Evolutionary conservation across 2,797 vertebrate species (phyloP).

Genomic region (Darevskia nairensis): DNA sequence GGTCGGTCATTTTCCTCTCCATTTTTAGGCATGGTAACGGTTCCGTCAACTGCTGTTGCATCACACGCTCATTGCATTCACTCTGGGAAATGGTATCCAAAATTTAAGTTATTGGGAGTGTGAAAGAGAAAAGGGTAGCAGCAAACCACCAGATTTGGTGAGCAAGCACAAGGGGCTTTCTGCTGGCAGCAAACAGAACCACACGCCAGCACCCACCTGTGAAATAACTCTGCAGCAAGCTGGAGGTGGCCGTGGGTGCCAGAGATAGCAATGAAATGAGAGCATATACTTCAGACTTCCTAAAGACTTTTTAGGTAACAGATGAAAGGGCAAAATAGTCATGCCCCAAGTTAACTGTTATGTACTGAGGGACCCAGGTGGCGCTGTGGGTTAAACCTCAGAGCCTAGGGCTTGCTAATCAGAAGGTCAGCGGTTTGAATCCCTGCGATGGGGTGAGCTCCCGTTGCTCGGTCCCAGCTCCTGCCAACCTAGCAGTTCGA

Average conservation of each 20-base stretch:
- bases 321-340: not conserved
- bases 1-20: not conserved
- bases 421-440: too few relatives aligned
- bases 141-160: slow-evolving; percentile 35
- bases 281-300: not conserved
- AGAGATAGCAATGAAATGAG: slow-evolving; percentile 1
- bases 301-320: not conserved
- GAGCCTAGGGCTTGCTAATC: too few relatives aligned
- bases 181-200: slow-evolving; percentile 60
- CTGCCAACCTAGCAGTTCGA: too few relatives aligned
- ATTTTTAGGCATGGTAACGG: not conserved
- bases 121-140: slow-evolving; percentile 11
- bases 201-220: slow-evolving; percentile 55
- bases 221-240: slow-evolving; percentile 54
- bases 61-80: not conserved
- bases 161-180: slow-evolving; percentile 29
- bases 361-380: too few relatives aligned
- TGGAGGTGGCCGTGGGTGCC: fast-evolving
- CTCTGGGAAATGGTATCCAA: not conserved
- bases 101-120: not conserved
- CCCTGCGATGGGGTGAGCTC: too few relatives aligned
- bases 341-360: not conserved
- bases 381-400: too few relatives aligned
- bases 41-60: not conserved
- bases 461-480: too few relatives aligned